Evolutionary conservation across 2,888 invertebrate genomes (phyloP).

Genomic region (Cremastinae sp.): DNA sequence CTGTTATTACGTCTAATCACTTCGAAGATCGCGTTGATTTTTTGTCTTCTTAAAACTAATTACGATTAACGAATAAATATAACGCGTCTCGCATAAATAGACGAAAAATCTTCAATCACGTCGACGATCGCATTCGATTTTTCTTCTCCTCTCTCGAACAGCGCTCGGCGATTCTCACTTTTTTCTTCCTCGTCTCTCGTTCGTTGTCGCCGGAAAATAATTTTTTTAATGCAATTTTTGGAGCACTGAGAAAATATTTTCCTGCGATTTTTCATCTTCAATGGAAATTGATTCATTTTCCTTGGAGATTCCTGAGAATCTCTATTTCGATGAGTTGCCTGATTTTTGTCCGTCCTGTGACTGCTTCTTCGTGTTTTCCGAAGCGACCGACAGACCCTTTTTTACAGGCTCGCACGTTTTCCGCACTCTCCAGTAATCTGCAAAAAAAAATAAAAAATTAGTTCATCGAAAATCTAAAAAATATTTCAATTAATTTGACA

Average conservation of each 20-base stretch:
- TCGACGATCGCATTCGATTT: no score
- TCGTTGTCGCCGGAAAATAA: no score
- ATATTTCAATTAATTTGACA: not conserved
- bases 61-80: slow-evolving; percentile 53
- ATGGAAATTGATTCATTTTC: slow-evolving; percentile 9
- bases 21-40: slow-evolving; percentile 27
- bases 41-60: slow-evolving; percentile 34
- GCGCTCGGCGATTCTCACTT: no score
- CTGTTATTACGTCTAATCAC: slow-evolving; percentile 28
- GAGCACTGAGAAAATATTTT: no score
- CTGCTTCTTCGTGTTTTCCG: slow-evolving; percentile 66
- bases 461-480: slow-evolving; percentile 3
- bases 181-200: no score
- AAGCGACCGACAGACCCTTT: slow-evolving; percentile 64
- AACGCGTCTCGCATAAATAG: slow-evolving; percentile 46
- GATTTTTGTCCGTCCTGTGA: slow-evolving; percentile 64
- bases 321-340: slow-evolving; percentile 43
- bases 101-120: slow-evolving; percentile 61
- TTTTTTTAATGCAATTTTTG: no score
- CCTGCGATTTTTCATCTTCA: not conserved
- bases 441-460: slow-evolving; percentile 32
- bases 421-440: slow-evolving; percentile 77
- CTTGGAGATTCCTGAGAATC: slow-evolving; percentile 1
- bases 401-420: slow-evolving; percentile 72
- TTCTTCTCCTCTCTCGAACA: no score